Evolutionary conservation across 2,888 invertebrate species (phyloP), one percentile per base, ranked within the genome.

Genomic region (Acanthococcus lagerstroemiae): DNA sequence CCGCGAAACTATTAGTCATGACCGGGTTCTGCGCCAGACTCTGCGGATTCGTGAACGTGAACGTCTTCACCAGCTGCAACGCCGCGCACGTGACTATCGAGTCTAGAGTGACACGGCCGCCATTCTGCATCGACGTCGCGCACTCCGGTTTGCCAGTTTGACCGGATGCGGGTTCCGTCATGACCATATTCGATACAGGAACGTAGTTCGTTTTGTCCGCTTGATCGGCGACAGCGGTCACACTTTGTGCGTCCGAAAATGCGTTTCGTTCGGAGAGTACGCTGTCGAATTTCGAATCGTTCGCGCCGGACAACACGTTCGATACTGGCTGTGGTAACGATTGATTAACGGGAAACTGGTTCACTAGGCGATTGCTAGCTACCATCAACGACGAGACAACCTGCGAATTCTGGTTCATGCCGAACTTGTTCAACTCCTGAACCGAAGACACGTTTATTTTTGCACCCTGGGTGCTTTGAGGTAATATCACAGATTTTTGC

Each of bases 401-500:
- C 17, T 37, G 57, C 57, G 57, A 24, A 21, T 22, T 44, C 22
- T 21, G 24, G 25, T 19, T 48, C 1, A 48, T 17, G 24, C 17
- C 12, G 9, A 54, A 54, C 24, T 25, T 54, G 25, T 12, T 25
- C 25, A 54, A 21, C 17, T 54, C 54, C 24, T 54, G 54, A 25
- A 54, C 54, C 25, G 54, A 24, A 17, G 48, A n/a, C 12, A 24
- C 54, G 25, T 54, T 54, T 15, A 54, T 25, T 54, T 54, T 54
- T 12, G 54, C 54, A 3, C 54, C 25, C 6, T 15, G 55, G 15
- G 26, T 17, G 52, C 48, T 61, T 61, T 61, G 61, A 30, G 46
- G 50, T 46, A 58, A 58, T 61, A 61, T 61, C 61, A 61, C 61
- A 61, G 61, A 61, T 50, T 61, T 61, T 25, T 44, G 46, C 24